These are phyloP conservation scores for Urophycis tenuis DNA, from an alignment of 2,797 vertebrate genomes.

Conservation along the genomic window DNA sequence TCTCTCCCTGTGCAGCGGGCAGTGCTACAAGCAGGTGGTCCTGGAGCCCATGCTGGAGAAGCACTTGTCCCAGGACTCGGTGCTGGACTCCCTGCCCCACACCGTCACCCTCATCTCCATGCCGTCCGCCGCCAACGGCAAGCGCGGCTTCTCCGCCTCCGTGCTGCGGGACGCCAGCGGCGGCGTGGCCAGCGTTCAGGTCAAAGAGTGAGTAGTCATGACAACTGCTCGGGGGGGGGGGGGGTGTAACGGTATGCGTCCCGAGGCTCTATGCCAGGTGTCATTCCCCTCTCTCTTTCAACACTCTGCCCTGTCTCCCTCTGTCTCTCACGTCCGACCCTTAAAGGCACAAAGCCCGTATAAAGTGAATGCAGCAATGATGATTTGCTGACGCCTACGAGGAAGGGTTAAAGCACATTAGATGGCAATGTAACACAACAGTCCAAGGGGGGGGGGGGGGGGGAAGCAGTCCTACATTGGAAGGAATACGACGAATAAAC, in stretches of 20 bases:
- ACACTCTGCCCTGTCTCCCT: no score
- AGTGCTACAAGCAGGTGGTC: constrained; percentile 91
- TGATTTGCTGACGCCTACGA: background rate
- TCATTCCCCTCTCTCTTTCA: background rate
- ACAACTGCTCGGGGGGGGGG: background rate
- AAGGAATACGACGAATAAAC: background rate
- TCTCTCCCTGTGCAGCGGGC: constrained; percentile 72
- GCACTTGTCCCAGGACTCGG: constrained; percentile 77
- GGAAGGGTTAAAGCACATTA: background rate
- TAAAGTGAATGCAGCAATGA: background rate
- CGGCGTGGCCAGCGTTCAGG: constrained; percentile 80
- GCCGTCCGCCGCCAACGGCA: constrained; percentile 86
- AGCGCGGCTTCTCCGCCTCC: constrained; percentile 86
- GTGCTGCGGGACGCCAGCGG: constrained; percentile 76
- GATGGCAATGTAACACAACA: background rate
- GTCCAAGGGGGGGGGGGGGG: background rate
- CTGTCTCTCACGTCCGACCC: no score
- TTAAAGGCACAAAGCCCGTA: no score
- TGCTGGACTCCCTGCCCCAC: constrained; percentile 85
- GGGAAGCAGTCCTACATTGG: background rate
- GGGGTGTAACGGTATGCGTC: background rate
- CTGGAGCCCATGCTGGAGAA: constrained; percentile 91
- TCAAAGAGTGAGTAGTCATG: constrained; percentile 86
- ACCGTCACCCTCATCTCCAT: constrained; percentile 91
- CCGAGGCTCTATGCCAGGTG: background rate